A percentile compares a stretch with the other conserved stretches of the same genome.
Conservation (phyloP, 1,140 invertebrate genomes). For the Scylla paramamosain region DNA sequence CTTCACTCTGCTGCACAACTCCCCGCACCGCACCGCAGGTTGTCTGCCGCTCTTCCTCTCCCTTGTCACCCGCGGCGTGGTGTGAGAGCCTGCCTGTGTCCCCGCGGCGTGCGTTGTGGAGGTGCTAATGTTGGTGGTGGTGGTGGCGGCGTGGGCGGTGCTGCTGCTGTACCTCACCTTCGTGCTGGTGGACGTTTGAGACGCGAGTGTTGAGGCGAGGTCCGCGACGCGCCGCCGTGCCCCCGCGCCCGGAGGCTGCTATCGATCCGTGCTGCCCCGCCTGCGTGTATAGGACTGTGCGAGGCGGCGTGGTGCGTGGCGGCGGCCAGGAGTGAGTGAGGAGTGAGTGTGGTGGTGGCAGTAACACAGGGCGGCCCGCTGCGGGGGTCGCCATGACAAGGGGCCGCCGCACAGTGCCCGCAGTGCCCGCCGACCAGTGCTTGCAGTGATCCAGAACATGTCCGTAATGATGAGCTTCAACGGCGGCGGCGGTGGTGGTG, state of each 20-base stretch:
- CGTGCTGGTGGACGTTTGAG: conserved; percentile 60
- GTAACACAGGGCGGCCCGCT: too few species aligned
- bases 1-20: neutral
- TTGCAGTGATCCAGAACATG: conserved; percentile 14
- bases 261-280: conserved; percentile 55
- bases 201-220: neutral
- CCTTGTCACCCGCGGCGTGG: too few species aligned
- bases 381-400: too few species aligned
- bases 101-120: too few species aligned
- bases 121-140: too few species aligned
- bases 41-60: too few species aligned
- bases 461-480: conserved; percentile 63
- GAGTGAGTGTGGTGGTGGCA: too few species aligned
- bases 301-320: conserved; percentile 15
- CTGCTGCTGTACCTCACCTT: conserved; percentile 60
- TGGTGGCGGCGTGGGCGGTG: neutral
- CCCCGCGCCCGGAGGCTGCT: conserved; percentile 46
- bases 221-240: neutral
- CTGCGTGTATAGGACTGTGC: neutral
- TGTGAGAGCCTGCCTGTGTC: too few species aligned
- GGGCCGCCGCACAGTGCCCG: too few species aligned
- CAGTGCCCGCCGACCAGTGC: neutral
- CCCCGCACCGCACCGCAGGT: neutral
- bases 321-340: too few species aligned
- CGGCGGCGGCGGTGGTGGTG: conserved; percentile 38